Evolutionary conservation across 2,113 vertebrate species (phyloP).

Genomic region (Sprattus sprattus): DNA sequence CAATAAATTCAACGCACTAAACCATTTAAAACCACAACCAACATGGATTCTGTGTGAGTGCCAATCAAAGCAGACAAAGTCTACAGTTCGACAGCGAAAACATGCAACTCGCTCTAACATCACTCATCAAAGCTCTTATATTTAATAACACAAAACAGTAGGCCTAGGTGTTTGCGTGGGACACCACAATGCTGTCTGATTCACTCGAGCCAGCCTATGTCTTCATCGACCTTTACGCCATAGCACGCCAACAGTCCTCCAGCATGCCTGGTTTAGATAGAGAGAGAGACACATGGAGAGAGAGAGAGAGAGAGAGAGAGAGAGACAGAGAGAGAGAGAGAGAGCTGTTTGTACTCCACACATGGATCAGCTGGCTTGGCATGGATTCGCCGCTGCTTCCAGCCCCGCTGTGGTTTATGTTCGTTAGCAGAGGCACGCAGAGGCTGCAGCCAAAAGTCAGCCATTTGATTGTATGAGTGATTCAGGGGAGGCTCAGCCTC

Average conservation of each 20-base stretch:
- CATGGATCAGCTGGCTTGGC: background rate
- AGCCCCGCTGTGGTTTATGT: constrained; percentile 12
- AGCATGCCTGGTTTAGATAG: too few relatives aligned
- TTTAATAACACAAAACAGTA: background rate
- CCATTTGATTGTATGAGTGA: constrained; percentile 2
- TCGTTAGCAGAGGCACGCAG: background rate
- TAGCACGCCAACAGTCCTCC: background rate
- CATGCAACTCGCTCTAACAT: background rate
- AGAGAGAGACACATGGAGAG: background rate
- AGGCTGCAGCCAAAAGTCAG: background rate
- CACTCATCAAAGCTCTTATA: background rate
- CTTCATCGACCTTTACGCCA: background rate
- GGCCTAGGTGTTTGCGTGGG: background rate
- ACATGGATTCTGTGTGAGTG: background rate
- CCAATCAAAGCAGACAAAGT: background rate
- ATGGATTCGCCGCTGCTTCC: background rate
- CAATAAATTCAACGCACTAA: background rate
- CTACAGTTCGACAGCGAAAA: background rate
- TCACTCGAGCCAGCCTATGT: background rate
- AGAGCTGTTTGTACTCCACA: background rate
- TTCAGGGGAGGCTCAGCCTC: background rate
- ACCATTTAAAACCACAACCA: background rate
- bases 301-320: background rate
- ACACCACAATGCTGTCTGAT: background rate
- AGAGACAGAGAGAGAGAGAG: background rate